Evolutionary conservation across 2,113 vertebrate species (phyloP), one percentile per base, ranked within the genome.

Genomic region (Polypterus bichir): DNA sequence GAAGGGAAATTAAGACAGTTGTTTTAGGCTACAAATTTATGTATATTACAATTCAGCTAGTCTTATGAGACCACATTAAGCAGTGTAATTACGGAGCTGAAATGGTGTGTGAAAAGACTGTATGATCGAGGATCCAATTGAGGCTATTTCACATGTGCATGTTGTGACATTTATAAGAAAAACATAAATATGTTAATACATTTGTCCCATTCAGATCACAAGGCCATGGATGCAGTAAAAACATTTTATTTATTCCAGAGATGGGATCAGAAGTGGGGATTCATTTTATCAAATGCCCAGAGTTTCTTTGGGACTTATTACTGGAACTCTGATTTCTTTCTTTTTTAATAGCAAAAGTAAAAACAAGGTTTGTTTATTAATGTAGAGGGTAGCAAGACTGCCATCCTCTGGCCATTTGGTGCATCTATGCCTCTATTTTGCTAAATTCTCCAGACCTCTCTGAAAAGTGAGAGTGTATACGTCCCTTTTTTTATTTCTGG

Each of bases 291-390:
- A 81, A 81, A 82, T 84, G 82, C 73, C 81, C 79, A 73, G 71
- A 73, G 81, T 86, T 86, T 88, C 84, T 84, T 65, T 65, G 86
- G 83, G 84, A 88, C 81, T 86, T 88, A 88, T 86, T 86, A 88
- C 27, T 27, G 27, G 27, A 27, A 27, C 27, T 27, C 27, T 27
- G 27, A 27, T 27, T 85, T 86, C 81, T 5, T 71, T 73, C 72
- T 70, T 72, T 77, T 88, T 86, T 84, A 86, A 88, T 84, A 84
- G 85, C 81, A 81, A 83, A 75, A 71, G 79, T 74, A 69, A 78
- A 76, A 72, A 68, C 73, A 74, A 76, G 75, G 63, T 65, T 53
- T 65, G 64, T 65, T 80, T 80, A 81, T 84, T 83, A 78, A 81
- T 83, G 75, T 82, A 84, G 81, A 54, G 11, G 83, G 79, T 79